Conservation (phyloP, 2,113 vertebrate genomes). For the Thalassoma bifasciatum region DNA sequence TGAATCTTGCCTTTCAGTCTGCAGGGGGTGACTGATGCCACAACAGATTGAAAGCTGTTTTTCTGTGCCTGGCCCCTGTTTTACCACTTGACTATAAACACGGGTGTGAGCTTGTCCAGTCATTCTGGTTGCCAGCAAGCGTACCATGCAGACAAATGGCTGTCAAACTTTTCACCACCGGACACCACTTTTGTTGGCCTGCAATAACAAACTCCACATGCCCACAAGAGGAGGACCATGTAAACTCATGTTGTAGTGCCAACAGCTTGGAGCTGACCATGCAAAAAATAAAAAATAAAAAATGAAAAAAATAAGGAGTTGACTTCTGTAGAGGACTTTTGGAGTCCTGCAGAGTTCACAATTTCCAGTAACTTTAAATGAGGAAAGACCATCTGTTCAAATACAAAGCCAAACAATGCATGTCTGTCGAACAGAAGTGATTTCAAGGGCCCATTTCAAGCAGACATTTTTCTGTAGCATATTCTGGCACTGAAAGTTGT, state of each 20-base stretch:
- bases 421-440: slow-evolving; percentile 1
- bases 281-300: too few species aligned
- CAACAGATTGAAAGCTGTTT: slow-evolving; percentile 21
- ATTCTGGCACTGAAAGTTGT: slow-evolving; percentile 3
- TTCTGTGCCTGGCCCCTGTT: slow-evolving; percentile 1
- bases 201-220: slow-evolving; percentile 31
- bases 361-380: slow-evolving; percentile 49
- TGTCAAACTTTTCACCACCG: slow-evolving; percentile 35
- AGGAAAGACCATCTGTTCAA: slow-evolving; percentile 55
- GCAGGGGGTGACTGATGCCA: slow-evolving; percentile 6
- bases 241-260: slow-evolving; percentile 37
- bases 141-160: slow-evolving; percentile 10
- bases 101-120: slow-evolving; percentile 17
- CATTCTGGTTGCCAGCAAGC: slow-evolving; percentile 12
- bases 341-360: slow-evolving; percentile 29
- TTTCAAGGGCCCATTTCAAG: not conserved
- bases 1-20: slow-evolving; percentile 12
- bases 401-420: slow-evolving; percentile 35
- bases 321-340: slow-evolving; percentile 28
- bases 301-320: slow-evolving; percentile 4
- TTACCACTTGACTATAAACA: slow-evolving; percentile 16
- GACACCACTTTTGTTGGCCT: slow-evolving; percentile 27
- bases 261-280: slow-evolving; percentile 46
- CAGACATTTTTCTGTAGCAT: slow-evolving; percentile 4
- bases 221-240: slow-evolving; percentile 10